Evolutionary conservation across 1,140 invertebrate species (phyloP), one percentile per base, ranked within the genome.

Genomic region (Leptopilina clavipes): DNA sequence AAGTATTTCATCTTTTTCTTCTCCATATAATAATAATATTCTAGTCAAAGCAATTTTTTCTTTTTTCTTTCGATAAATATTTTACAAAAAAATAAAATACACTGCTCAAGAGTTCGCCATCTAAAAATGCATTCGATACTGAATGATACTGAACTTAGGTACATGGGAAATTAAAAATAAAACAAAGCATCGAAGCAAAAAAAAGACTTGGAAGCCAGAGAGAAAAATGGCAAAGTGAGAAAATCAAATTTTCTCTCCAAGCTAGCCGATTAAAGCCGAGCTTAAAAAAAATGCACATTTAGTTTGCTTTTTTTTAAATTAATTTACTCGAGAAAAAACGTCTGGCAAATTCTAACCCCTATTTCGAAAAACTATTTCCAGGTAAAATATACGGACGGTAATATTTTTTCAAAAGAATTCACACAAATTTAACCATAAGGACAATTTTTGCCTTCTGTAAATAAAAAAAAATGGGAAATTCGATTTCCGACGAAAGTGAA

Each of bases 351-450:
- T 48, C 45, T 48, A 7, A 3, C 11, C 2, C 17, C 14, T 52
- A 52, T 52, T 52, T 17, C 17, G 3, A 52, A 48, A 48, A 48
- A 14, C 12, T 12, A 48, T n/a, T 31, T 14, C 44, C 43, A 14
- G 1, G 1, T 11, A 44, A n/a, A 52, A 52, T 52, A 52, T 17
- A 52, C 14, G 11, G 45, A 52, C 14, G 5, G n/a, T 5, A 17
- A 17, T 52, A 17, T n/a, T 52, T 52, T 52, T 17, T 17, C 17
- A 17, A 45, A 44, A 44, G 43, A 44, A 45, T 52, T 52, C 48
- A 52, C n/a, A 52, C 37, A 40, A 40, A 17, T 52, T 52, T 52
- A 52, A 52, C 48, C n/a, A 52, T 52, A 52, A 52, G 48, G n/a
- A 48, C 3, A 48, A 52, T 17, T 52, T 52, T 17, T 52, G 48